phyloP scores from a whole-genome alignment of 2,797 vertebrate genomes.

The Corythornis leucogaster region DNA sequence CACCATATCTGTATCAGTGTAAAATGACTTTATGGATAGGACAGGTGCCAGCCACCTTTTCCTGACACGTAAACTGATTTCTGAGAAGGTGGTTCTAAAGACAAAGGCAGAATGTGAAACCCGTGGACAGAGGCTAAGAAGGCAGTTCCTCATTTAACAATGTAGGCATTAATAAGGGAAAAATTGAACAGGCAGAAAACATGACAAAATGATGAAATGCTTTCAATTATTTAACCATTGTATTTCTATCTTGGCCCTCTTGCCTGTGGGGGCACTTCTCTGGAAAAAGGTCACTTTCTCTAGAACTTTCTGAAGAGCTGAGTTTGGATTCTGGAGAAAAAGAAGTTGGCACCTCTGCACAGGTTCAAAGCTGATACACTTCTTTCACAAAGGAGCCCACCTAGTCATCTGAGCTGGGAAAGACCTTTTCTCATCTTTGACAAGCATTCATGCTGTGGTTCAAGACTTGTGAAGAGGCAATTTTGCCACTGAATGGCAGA shows the following conservation, averaged over 20 bases:
- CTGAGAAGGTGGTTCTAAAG: background rate
- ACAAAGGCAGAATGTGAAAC: background rate
- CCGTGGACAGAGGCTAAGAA: background rate
- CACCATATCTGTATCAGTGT: rapidly evolving
- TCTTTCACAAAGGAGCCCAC: background rate
- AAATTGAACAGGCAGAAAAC: background rate
- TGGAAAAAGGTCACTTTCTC: background rate
- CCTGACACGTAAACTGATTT: background rate
- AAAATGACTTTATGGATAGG: background rate
- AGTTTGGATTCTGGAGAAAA: slow-evolving; percentile 44
- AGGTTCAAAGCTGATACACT: background rate
- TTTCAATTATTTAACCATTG: background rate
- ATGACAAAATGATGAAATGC: background rate
- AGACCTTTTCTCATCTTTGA: background rate
- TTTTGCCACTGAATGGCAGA: background rate
- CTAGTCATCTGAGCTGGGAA: background rate
- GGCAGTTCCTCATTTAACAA: background rate
- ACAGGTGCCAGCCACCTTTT: background rate
- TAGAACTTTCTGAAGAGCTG: background rate
- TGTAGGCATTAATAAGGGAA: background rate
- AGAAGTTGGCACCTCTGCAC: background rate
- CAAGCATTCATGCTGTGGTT: background rate
- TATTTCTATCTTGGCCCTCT: background rate
- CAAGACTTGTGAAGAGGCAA: background rate
- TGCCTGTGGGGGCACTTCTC: background rate